These are phyloP conservation scores for Drosophila kikkawai DNA, from an alignment of 1,140 invertebrate genomes.

Conservation along the genomic window DNA sequence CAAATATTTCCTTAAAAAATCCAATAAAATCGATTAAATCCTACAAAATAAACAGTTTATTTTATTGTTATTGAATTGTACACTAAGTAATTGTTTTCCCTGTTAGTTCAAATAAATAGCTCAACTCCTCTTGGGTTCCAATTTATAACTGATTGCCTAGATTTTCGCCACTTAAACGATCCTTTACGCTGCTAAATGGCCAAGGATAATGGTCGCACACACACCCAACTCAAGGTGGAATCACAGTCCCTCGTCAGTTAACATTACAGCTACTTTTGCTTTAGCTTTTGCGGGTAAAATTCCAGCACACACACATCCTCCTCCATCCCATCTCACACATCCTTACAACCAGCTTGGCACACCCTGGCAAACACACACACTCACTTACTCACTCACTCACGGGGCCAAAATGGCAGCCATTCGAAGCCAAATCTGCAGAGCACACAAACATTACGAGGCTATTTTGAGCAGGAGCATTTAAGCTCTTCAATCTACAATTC, in stretches of 20 bases:
- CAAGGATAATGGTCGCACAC: conserved; percentile 21
- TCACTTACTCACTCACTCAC: neutral
- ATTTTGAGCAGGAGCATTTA: conserved; percentile 75
- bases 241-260: conserved; percentile 36
- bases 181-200: conserved; percentile 25
- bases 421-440: conserved; percentile 58
- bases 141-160: conserved; percentile 14
- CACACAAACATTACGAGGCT: conserved; percentile 80
- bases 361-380: conserved; percentile 3
- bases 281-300: conserved; percentile 14
- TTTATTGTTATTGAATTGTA: conserved; percentile 1
- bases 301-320: conserved; percentile 16
- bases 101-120: conserved; percentile 8
- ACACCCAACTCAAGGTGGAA: conserved; percentile 31
- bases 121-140: neutral
- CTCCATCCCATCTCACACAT: neutral
- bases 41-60: neutral
- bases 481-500: conserved; percentile 69
- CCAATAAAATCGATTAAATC: neutral
- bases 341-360: conserved; percentile 5
- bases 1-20: no score
- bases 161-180: conserved; percentile 13
- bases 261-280: conserved; percentile 24
- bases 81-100: conserved; percentile 5
- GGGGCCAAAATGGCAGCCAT: conserved; percentile 36